Evolutionary conservation across 2,888 invertebrate genomes (phyloP), one percentile per base, ranked within the genome.

Genomic region (Ichneumoninae sp.): DNA sequence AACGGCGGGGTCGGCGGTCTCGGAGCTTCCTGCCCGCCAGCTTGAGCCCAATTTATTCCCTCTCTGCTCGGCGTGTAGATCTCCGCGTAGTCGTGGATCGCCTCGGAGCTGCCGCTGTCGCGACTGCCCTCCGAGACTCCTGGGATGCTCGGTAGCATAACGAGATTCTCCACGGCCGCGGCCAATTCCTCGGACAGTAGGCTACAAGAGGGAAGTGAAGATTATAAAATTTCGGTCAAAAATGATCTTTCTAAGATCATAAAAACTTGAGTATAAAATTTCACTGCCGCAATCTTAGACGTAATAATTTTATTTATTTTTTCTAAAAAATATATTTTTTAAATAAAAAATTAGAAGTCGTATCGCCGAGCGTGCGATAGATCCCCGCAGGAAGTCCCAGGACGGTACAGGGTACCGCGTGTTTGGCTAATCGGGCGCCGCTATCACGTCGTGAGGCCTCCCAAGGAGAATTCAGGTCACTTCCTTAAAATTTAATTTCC

Each of bases 21-120:
- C 2, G 95, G 94, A 52, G 93, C 93, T 52, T 93, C 93, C 86
- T 93, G 91, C 50, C 89, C 89, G 94, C 94, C 22, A 95, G 96
- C 10, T 95, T 94, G 80, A 87, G 88, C 86, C 93, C 92, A 93
- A 86, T 91, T 93, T 88, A 93, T 88, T 84, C 95, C 95, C 94
- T 97, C 98, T 92, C 97, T 96, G 89, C 97, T 98, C 0, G 98
- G 98, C 36, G 98, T 98, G 92, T 98, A 98, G 87, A 98, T 98
- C 94, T 98, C 98, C 0, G 98, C 98, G 91, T 98, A 98, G 93
- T 98, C 98, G 91, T 98, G 98, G 0, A 97, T 96, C 80, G 95
- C 94, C 88, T 94, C 94, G 40, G 93, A 93, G 76, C 94, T 93
- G 57, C 92, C 91, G 86, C 94, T 94, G 85, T 94, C 93, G 6